Evolutionary conservation across 2,797 vertebrate species (phyloP).

Genomic region (Pogonophryne albipinna): DNA sequence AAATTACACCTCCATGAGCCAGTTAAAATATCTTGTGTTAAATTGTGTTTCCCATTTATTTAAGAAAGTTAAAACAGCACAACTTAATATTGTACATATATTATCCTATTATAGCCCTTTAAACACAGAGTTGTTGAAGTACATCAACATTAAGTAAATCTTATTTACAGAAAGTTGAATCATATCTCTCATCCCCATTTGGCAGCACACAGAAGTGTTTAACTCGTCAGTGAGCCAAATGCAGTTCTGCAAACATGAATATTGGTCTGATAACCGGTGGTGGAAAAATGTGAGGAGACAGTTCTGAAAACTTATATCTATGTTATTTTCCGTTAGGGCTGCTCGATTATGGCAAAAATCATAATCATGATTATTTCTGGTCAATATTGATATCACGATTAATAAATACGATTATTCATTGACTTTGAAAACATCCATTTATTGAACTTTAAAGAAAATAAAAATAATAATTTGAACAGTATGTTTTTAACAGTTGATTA

Average conservation of each 20-base stretch:
- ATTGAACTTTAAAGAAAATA: too few relatives aligned
- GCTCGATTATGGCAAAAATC: too few relatives aligned
- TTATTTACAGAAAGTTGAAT: constrained; percentile 42
- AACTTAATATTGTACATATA: not conserved
- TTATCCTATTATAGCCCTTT: not conserved
- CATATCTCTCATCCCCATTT: constrained; percentile 59
- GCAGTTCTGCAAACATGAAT: constrained; percentile 48
- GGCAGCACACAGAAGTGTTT: constrained; percentile 44
- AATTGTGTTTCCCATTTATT: not conserved
- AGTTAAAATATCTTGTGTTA: not conserved
- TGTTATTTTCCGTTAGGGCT: constrained; percentile 7
- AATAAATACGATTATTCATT: too few relatives aligned
- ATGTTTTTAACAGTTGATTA: too few relatives aligned
- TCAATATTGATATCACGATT: too few relatives aligned
- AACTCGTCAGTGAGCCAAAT: constrained; percentile 43
- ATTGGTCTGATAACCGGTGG: constrained; percentile 21
- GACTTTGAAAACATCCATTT: too few relatives aligned
- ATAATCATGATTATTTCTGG: too few relatives aligned
- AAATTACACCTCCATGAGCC: not conserved
- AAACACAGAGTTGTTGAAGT: not conserved
- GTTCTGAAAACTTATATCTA: constrained; percentile 30
- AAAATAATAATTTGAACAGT: too few relatives aligned
- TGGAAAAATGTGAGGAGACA: constrained; percentile 48
- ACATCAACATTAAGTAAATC: not conserved
- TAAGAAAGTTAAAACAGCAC: not conserved